phyloP scores from a whole-genome alignment of 2,113 vertebrate genomes.

The cattle (Bos taurus) region ARS-UCD2.0 NC_037330.1:76399501-76400000 shows the following conservation, averaged over 20 bases:
- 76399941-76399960: not conserved
- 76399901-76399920: not conserved
- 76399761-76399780: not conserved
- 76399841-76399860: not conserved
- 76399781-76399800: not conserved
- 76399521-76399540: not conserved
- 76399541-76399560: not conserved
- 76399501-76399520: not conserved
- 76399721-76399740: not conserved
- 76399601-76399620: not conserved
- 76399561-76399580: not conserved
- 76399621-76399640: not conserved
- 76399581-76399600: not conserved
- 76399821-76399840: not conserved
- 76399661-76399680: not conserved
- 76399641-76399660: not conserved
- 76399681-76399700: not conserved
- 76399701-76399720: not conserved
- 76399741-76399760: not conserved
- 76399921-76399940: not conserved
- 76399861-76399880: not conserved
- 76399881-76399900: not conserved
- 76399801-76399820: not conserved
- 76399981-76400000: not conserved
- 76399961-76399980: not conserved